Evolutionary conservation across 2,888 invertebrate species (phyloP), one percentile per base, ranked within the genome.

Genomic region (Napeogenes inachia): DNA sequence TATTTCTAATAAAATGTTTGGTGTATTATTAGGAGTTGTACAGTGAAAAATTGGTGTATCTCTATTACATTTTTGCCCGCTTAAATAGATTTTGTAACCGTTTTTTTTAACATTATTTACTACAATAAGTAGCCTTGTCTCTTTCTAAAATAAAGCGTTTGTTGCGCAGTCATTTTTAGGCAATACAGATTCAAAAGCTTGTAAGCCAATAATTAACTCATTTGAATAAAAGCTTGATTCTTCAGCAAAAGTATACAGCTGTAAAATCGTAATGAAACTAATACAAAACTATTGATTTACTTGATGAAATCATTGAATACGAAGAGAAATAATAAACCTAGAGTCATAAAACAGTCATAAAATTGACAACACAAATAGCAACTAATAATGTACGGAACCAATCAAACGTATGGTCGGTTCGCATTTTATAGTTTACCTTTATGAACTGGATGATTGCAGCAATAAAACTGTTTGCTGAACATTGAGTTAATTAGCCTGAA

Each of bases 331-430:
- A 86, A 88, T 89, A 89, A 89, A 88, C 79, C 78, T 81, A 77
- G 74, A 80, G 76, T 81, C 85, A 87, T 89, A 89, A 89, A 89
- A 87, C 67, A 72, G 78, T 74, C 80, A 84, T 89, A 89, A 89
- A 89, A 88, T 86, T 84, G 88, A 87, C 85, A 87, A 81, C 82
- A 86, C 87, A 87, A 89, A 88, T 87, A 87, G 81, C 78, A 75
- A 75, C 86, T 87, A 88, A 87, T 88, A 87, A 87, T 82, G 80
- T 72, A 80, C 71, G 77, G 74, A 77, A 75, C 87, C 87, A 86
- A 87, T 88, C 87, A 82, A 80, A 78, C 74, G 71, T 73, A 50
- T 50, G 67, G 74, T 73, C 74, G 71, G 71, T 75, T 72, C 74
- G 78, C 79, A 81, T 82, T 84, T 85, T 83, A 86, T 74, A 72